These are phyloP conservation scores for Vireo altiloquus DNA, from an alignment of 2,113 vertebrate species.

Conservation along the genomic window DNA sequence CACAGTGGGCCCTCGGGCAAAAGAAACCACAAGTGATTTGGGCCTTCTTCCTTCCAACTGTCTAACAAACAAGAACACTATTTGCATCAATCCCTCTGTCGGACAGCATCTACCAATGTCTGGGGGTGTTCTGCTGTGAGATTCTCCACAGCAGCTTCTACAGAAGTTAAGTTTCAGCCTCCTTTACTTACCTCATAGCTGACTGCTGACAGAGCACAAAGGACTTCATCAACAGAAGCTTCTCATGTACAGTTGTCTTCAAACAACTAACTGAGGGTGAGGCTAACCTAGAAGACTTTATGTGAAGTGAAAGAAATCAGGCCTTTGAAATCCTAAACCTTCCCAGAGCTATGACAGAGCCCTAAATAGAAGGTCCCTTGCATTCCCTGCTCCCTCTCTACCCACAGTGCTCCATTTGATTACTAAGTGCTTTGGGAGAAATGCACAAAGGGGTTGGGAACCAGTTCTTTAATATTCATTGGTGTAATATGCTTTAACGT, in stretches of 20 bases:
- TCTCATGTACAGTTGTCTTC: background rate
- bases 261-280: background rate
- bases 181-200: background rate
- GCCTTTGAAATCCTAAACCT: background rate
- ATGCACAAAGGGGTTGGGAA: background rate
- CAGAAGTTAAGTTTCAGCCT: background rate
- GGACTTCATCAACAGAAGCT: background rate
- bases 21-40: background rate
- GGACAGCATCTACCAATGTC: background rate
- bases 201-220: background rate
- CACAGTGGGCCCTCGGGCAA: background rate
- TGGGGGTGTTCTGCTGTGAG: background rate
- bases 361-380: background rate
- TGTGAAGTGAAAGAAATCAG: background rate
- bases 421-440: background rate
- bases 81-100: background rate
- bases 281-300: background rate
- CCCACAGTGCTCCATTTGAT: background rate
- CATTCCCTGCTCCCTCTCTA: background rate
- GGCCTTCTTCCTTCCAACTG: background rate
- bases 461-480: background rate
- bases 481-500: background rate
- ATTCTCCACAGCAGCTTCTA: background rate
- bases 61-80: background rate
- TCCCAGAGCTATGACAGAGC: background rate